Evolutionary conservation across 1,140 invertebrate genomes (phyloP).

Genomic region (Chionoecetes opilio): DNA sequence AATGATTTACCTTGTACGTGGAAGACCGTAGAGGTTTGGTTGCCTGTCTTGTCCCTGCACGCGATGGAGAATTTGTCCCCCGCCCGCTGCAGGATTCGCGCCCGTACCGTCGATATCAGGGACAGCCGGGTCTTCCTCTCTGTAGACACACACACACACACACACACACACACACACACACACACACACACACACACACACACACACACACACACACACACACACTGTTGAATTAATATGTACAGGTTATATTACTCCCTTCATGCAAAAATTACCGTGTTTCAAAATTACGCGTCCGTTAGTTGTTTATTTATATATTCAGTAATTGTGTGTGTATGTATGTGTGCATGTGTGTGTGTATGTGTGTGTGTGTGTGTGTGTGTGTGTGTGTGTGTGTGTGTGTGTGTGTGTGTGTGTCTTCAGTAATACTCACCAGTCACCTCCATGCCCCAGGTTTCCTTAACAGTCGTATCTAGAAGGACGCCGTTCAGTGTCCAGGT

Average conservation of each 20-base stretch:
- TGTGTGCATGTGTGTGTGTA: too few relatives aligned
- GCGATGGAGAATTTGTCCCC: background rate
- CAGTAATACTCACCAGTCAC: background rate
- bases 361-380: too few relatives aligned
- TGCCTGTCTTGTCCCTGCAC: background rate
- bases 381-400: too few relatives aligned
- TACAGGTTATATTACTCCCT: too few relatives aligned
- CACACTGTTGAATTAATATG: too few relatives aligned
- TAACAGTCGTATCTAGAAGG: background rate
- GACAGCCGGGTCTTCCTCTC: background rate
- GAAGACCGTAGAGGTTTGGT: background rate
- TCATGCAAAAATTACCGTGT: too few relatives aligned
- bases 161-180: constrained; percentile 1
- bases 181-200: background rate
- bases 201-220: background rate
- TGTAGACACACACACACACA: background rate
- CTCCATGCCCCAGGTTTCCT: background rate
- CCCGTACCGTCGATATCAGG: background rate
- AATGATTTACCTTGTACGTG: background rate
- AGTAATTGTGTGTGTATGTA: too few relatives aligned
- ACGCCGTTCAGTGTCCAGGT: background rate
- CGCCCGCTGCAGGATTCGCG: background rate
- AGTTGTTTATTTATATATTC: too few relatives aligned
- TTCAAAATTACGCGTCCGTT: too few relatives aligned
- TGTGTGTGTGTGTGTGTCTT: too few relatives aligned